Percentiles rank a stretch among this genome's conserved stretches.
Evolutionary conservation across 1,140 invertebrate genomes (phyloP).

Genomic region (Drosophila fuyamai): DNA sequence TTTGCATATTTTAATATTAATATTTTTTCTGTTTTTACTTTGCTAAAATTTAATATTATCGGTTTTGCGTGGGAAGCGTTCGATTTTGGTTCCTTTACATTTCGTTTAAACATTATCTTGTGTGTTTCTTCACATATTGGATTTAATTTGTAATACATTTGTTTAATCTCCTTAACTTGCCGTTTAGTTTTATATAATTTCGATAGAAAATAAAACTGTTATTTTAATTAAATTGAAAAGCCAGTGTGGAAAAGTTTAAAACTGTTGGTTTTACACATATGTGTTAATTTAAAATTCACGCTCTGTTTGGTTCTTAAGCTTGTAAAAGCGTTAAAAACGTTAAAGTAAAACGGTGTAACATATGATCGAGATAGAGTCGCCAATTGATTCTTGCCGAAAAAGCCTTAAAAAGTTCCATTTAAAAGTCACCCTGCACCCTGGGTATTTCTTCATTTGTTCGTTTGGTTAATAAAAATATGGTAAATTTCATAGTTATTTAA

Average conservation of each 20-base stretch:
- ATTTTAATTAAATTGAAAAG: slow-evolving; percentile 58
- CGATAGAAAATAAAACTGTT: slow-evolving; percentile 48
- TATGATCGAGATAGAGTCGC: slow-evolving; percentile 55
- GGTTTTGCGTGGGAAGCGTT: slow-evolving; percentile 84
- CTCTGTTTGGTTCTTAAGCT: slow-evolving; percentile 54
- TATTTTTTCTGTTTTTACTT: slow-evolving; percentile 41
- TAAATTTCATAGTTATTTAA: slow-evolving; percentile 59
- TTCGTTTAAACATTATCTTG: slow-evolving; percentile 73
- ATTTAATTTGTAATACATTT: slow-evolving; percentile 44
- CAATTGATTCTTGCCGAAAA: slow-evolving; percentile 55
- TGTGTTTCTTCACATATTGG: slow-evolving; percentile 28
- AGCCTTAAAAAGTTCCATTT: slow-evolving; percentile 65
- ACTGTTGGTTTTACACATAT: slow-evolving; percentile 35
- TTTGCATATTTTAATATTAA: slow-evolving; percentile 40
- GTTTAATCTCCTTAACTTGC: slow-evolving; percentile 18
- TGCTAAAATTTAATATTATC: slow-evolving; percentile 84
- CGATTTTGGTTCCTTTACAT: slow-evolving; percentile 84
- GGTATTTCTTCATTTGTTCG: slow-evolving; percentile 24
- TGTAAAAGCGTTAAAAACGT: slow-evolving; percentile 81
- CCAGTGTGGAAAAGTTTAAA: slow-evolving; percentile 69
- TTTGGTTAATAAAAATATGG: slow-evolving; percentile 53
- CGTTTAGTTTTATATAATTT: slow-evolving; percentile 17
- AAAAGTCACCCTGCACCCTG: slow-evolving; percentile 49
- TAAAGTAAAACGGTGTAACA: slow-evolving; percentile 69
- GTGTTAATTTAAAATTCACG: slow-evolving; percentile 66